Percentiles rank a stretch among this genome's conserved stretches.
These are phyloP conservation scores for Orthosia incerta DNA, from an alignment of 2,888 invertebrate genomes.

Conservation along the genomic window DNA sequence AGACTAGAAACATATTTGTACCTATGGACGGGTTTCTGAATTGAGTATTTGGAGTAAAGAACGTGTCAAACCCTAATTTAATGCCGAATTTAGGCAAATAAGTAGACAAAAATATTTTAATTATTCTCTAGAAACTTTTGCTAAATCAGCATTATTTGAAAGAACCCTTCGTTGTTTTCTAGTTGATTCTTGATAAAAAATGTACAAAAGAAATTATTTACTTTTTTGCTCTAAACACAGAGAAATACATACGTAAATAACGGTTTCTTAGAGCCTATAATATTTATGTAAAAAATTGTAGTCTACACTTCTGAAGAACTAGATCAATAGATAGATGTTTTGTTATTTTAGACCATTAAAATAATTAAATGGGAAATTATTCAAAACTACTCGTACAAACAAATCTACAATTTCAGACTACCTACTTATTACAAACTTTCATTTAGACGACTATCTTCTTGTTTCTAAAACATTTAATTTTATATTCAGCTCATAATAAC, in stretches of 20 bases:
- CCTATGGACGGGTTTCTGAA: too few relatives aligned
- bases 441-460: conserved; percentile 23
- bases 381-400: conserved; percentile 22
- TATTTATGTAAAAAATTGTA: conserved; percentile 8
- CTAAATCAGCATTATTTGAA: neutral
- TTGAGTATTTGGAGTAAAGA: too few relatives aligned
- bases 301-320: conserved; percentile 2
- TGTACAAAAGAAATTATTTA: neutral
- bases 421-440: conserved; percentile 32
- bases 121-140: neutral
- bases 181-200: neutral
- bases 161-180: neutral
- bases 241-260: neutral
- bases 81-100: too few relatives aligned
- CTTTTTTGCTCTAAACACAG: neutral
- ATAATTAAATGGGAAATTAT: conserved; percentile 42
- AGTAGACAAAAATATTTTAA: too few relatives aligned
- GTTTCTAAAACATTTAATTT: conserved; percentile 44
- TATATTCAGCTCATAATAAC: conserved; percentile 19
- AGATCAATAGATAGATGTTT: conserved; percentile 22
- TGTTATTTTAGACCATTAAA: conserved; percentile 28
- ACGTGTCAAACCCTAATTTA: too few relatives aligned
- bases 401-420: conserved; percentile 14
- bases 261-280: neutral
- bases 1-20: too few relatives aligned